Conservation (phyloP, 2,113 vertebrate genomes). For the Rattus rattus region DNA sequence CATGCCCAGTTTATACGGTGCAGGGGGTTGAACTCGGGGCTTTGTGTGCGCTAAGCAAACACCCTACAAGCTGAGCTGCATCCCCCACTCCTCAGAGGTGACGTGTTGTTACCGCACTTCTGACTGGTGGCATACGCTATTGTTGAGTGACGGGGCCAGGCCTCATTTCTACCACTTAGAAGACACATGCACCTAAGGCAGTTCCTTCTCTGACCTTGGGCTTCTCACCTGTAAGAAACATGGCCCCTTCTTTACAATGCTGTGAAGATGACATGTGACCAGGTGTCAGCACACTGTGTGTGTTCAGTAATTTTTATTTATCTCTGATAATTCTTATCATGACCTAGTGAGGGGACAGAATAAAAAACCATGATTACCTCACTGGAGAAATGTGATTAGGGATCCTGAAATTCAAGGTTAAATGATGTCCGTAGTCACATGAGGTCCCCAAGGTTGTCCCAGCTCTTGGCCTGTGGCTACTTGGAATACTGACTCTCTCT, state of each 20-base stretch:
- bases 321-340: not conserved
- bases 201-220: not conserved
- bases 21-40: not conserved
- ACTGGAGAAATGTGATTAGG: not conserved
- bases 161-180: not conserved
- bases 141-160: not conserved
- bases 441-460: not conserved
- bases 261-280: not conserved
- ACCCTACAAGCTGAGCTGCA: not conserved
- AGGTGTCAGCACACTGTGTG: fast-evolving
- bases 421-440: not conserved
- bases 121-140: fast-evolving
- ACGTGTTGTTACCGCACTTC: not conserved
- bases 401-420: constrained; percentile 20
- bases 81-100: not conserved
- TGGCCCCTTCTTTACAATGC: fast-evolving
- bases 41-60: not conserved
- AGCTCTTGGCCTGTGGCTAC: not conserved
- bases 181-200: not conserved
- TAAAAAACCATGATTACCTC: not conserved
- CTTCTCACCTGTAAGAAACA: not conserved
- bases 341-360: not conserved
- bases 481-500: not conserved
- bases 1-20: not conserved
- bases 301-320: not conserved